Base-by-base conservation (phyloP, 2,113 vertebrate species). In the Hippocampus zosterae region DNA sequence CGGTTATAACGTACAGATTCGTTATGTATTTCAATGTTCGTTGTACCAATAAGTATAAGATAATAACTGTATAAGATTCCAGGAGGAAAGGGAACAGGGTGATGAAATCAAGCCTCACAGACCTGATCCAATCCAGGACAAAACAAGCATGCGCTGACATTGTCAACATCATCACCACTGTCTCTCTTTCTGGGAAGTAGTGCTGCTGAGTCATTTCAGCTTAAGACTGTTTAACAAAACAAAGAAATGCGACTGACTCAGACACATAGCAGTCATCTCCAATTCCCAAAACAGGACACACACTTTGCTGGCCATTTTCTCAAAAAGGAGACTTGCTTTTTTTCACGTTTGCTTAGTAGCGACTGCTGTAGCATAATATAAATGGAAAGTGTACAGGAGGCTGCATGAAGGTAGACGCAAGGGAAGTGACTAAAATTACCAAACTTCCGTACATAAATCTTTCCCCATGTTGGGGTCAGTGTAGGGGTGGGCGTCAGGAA, bases 141-240 rank as follows among this genome's bases (percentile, higher is more conserved):
- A 52, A 25, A 1, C 67, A n/a, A 40, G 66, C 12, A 66, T n/a
- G 11, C 8, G 42, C 33, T 37, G 66, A 72, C 50, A 75, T 57
- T 56, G 73, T 75, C 66, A 29, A 8, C 68, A 82, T 71, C 69
- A 50, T 16, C 16, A 18, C 46, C 16, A 68, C 55, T 25, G 46
- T 65, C 60, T 65, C 65, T 33, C 40, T 70, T 85, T 82, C 82
- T 85, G 82, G 79, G 84, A 89, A 87, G 60, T 69, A 41, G 41
- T 66, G 68, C 75, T 79, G 40, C 69, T 85, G 87, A 88, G 72
- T 88, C 87, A 89, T 73, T 74, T 73, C 75, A 69, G 68, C 69
- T 67, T 25, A 29, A 29, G 69, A 66, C 44, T 59, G 76, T 55
- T 85, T 84, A 83, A 71, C 79, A 81, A 75, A 86, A 78, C 25